Percentiles rank a stretch among this genome's conserved stretches.
Evolutionary conservation across 2,797 vertebrate genomes (phyloP).

Genomic region (Synaphobranchus kaupii): DNA sequence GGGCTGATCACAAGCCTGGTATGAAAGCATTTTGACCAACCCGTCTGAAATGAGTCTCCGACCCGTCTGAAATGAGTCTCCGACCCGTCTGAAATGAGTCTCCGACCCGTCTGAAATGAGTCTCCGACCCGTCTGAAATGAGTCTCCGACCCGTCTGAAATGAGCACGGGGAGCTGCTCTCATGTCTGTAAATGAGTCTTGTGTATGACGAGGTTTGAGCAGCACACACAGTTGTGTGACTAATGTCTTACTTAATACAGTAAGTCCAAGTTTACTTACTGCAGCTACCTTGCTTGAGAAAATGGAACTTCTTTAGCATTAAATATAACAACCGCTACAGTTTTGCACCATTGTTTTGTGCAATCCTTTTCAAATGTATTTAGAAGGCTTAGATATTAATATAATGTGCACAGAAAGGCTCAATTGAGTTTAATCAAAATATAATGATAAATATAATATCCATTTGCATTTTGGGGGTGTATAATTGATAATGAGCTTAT

Average conservation of each 20-base stretch:
- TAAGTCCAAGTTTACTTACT: not conserved
- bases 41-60: not conserved
- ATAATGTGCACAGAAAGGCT: too few species aligned
- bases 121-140: not conserved
- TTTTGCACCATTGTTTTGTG: not conserved
- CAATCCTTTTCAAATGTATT: too few species aligned
- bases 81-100: too few species aligned
- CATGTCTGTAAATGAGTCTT: not conserved
- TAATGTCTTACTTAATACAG: not conserved
- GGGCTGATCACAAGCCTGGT: not conserved
- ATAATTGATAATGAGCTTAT: too few species aligned
- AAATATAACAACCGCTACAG: not conserved
- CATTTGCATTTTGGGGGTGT: too few species aligned
- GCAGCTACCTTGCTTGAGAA: not conserved
- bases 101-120: not conserved
- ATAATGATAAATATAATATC: too few species aligned
- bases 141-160: not conserved
- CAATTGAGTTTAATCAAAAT: not conserved
- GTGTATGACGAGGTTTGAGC: not conserved
- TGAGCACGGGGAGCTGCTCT: not conserved
- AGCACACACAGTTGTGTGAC: not conserved
- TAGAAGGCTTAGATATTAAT: too few species aligned
- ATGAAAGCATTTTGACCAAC: not conserved
- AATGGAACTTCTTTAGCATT: too few species aligned
- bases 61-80: too few species aligned